Evolutionary conservation across 92 coral and sea anemone genomes (phyloP).

Genomic region (Epizoanthus fatuus): DNA sequence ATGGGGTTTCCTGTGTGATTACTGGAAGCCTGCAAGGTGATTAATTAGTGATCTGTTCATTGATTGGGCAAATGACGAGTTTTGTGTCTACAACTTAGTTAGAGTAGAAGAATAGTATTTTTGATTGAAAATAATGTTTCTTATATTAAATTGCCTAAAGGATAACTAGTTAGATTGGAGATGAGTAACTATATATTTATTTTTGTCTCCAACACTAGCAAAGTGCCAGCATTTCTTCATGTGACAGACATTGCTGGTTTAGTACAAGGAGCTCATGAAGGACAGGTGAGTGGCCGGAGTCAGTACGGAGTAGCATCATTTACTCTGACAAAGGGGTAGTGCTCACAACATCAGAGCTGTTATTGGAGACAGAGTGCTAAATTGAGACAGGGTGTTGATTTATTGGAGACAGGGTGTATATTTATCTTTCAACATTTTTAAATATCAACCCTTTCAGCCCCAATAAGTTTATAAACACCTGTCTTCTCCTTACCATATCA

Average conservation of each 20-base stretch:
- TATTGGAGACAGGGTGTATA: too few species aligned
- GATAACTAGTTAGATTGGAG: background rate
- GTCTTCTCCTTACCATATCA: too few species aligned
- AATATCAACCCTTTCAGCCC: too few species aligned
- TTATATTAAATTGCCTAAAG: background rate
- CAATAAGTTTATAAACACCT: too few species aligned
- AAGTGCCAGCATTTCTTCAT: conserved; percentile 96
- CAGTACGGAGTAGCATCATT: too few species aligned
- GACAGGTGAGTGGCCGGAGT: conserved; percentile 72
- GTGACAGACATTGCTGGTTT: conserved; percentile 98
- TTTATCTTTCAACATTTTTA: too few species aligned
- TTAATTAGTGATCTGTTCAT: background rate
- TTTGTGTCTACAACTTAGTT: too few species aligned
- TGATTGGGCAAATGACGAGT: background rate
- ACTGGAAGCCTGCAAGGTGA: conserved; percentile 95
- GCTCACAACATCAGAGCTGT: background rate
- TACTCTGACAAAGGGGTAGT: too few species aligned
- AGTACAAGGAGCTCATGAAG: conserved; percentile 98
- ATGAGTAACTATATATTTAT: background rate
- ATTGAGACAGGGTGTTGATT: too few species aligned
- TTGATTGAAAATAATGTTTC: too few species aligned
- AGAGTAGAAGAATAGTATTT: too few species aligned
- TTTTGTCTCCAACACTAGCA: conserved; percentile 50
- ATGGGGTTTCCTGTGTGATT: conserved; percentile 93
- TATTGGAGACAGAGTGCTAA: background rate